These are phyloP conservation scores for Paedocypris sp. DNA, from an alignment of 2,113 vertebrate species.

Conservation along the genomic window DNA sequence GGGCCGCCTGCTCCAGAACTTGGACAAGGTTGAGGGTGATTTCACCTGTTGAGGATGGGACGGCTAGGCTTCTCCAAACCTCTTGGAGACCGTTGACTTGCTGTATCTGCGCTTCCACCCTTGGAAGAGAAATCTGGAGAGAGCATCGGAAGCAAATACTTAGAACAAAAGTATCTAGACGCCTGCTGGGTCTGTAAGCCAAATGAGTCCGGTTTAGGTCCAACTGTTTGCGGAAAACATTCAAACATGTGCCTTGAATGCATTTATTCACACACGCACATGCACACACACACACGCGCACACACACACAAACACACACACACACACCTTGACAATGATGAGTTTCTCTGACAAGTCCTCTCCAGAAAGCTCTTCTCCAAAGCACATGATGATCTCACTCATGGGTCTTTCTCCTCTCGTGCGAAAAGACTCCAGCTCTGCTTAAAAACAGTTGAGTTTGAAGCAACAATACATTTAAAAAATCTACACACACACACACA, in stretches of 20 bases:
- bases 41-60: conserved; percentile 52
- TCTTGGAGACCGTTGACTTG: conserved; percentile 34
- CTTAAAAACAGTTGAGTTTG: background rate
- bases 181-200: too few species aligned
- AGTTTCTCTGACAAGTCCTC: conserved; percentile 50
- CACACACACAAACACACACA: too few species aligned
- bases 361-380: conserved; percentile 61
- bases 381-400: conserved; percentile 64
- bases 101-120: conserved; percentile 53
- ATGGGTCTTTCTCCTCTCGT: conserved; percentile 54
- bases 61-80: conserved; percentile 51
- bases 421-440: conserved; percentile 61
- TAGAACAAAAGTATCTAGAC: too few species aligned
- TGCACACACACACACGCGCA: too few species aligned
- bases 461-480: background rate
- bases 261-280: too few species aligned
- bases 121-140: conserved; percentile 52
- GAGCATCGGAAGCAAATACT: too few species aligned
- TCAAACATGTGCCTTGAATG: too few species aligned
- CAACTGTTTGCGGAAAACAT: too few species aligned
- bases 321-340: conserved; percentile 68
- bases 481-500: too few species aligned
- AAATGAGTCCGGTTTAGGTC: too few species aligned
- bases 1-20: conserved; percentile 24
- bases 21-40: conserved; percentile 57